These are phyloP conservation scores for Hirtodrosophila duncani DNA, from an alignment of 2,888 invertebrate genomes.

Conservation along the genomic window DNA sequence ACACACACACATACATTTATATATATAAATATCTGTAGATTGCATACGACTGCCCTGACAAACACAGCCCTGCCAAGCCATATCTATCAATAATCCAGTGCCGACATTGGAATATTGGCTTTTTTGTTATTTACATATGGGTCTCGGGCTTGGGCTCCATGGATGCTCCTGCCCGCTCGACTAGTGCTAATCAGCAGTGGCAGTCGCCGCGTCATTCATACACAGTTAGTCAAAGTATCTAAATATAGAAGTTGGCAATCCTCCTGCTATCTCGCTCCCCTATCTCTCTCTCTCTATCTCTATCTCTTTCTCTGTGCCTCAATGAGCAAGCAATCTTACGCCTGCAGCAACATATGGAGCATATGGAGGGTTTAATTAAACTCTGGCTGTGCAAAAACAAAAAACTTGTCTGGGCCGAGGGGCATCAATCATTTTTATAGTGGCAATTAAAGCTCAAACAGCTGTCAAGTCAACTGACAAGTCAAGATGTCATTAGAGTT, in stretches of 20 bases:
- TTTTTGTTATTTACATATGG: slow-evolving; percentile 41
- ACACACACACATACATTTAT: no score
- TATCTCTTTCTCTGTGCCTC: no score
- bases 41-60: no score
- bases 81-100: slow-evolving; percentile 37
- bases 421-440: slow-evolving; percentile 45
- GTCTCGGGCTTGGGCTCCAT: no score
- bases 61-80: no score
- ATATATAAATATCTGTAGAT: no score
- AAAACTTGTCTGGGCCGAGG: slow-evolving; percentile 1
- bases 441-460: slow-evolving; percentile 37
- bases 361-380: slow-evolving; percentile 38
- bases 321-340: no score
- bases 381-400: slow-evolving; percentile 13
- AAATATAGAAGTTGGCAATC: slow-evolving; percentile 44
- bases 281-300: no score
- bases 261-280: no score
- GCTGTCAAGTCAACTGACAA: slow-evolving; percentile 25
- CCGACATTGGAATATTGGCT: slow-evolving; percentile 16
- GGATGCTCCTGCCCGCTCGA: slow-evolving; percentile 14
- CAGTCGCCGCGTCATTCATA: no score
- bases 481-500: slow-evolving; percentile 33
- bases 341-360: slow-evolving; percentile 11
- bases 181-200: slow-evolving; percentile 40
- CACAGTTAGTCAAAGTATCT: slow-evolving; percentile 23